These are phyloP conservation scores for Selenia dentaria DNA, from an alignment of 2,888 invertebrate species.

Conservation along the genomic window DNA sequence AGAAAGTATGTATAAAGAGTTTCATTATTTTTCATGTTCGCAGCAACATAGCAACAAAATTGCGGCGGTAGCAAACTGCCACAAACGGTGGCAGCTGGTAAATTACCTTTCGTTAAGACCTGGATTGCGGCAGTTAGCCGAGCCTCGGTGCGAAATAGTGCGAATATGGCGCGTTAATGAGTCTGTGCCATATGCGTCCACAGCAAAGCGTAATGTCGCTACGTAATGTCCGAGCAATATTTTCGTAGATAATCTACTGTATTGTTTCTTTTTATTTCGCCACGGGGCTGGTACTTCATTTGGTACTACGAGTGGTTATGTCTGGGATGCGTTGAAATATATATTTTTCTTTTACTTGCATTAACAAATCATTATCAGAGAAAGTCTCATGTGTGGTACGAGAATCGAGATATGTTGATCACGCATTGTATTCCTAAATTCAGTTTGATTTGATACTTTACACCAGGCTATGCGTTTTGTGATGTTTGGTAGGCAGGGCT, in stretches of 20 bases:
- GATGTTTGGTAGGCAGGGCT: too few species aligned
- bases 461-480: too few species aligned
- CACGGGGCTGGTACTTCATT: too few species aligned
- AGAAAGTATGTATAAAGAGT: conserved; percentile 12
- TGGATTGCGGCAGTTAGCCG: conserved; percentile 64
- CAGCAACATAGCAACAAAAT: conserved; percentile 40
- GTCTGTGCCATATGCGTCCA: conserved; percentile 61
- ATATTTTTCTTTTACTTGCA: too few species aligned
- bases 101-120: conserved; percentile 73
- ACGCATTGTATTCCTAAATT: too few species aligned
- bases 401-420: too few species aligned
- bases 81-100: conserved; percentile 58
- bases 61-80: conserved; percentile 39
- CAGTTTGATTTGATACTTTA: too few species aligned
- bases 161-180: conserved; percentile 60
- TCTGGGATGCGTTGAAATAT: too few species aligned
- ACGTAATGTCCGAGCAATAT: conserved; percentile 52
- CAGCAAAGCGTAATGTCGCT: conserved; percentile 24
- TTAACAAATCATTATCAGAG: too few species aligned
- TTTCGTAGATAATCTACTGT: conserved; percentile 43
- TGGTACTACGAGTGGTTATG: too few species aligned
- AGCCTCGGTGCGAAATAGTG: conserved; percentile 46
- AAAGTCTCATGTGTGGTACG: too few species aligned
- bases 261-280: too few species aligned
- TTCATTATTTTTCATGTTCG: conserved; percentile 39